Conservation (phyloP, 2,888 invertebrate genomes). For the Phengaris alcon region DNA sequence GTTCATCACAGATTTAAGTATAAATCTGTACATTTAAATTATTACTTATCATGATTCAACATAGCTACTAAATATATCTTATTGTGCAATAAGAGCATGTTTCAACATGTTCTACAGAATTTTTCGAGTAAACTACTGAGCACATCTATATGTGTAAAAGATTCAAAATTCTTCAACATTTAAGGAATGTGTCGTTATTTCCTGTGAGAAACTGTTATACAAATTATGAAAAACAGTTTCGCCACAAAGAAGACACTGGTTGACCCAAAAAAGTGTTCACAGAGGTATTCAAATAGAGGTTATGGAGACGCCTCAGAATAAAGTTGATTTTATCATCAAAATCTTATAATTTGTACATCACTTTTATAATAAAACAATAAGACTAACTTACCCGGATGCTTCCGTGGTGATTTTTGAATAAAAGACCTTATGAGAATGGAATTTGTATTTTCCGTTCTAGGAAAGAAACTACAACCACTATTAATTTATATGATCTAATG, state of each 20-base stretch:
- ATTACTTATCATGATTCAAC: background rate
- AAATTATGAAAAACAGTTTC: slow-evolving; percentile 25
- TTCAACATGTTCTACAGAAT: background rate
- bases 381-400: slow-evolving; percentile 73
- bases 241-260: slow-evolving; percentile 54
- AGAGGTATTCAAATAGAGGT: slow-evolving; percentile 37
- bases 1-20: background rate
- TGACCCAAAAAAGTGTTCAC: slow-evolving; percentile 63
- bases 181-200: background rate
- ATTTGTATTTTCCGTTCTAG: slow-evolving; percentile 58
- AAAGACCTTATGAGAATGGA: slow-evolving; percentile 54
- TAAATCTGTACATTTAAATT: background rate
- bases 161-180: background rate
- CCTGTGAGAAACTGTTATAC: slow-evolving; percentile 17
- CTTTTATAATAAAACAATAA: slow-evolving; percentile 34
- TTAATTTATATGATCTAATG: slow-evolving; percentile 70
- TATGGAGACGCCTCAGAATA: slow-evolving; percentile 42
- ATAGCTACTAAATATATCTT: background rate
- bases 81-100: background rate
- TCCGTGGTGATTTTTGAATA: slow-evolving; percentile 61
- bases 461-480: slow-evolving; percentile 55
- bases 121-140: background rate
- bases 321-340: slow-evolving; percentile 32
- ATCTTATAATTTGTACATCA: background rate
- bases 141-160: background rate